Conservation (phyloP, 1,140 invertebrate species). For the Marisa cornuarietis region DNA sequence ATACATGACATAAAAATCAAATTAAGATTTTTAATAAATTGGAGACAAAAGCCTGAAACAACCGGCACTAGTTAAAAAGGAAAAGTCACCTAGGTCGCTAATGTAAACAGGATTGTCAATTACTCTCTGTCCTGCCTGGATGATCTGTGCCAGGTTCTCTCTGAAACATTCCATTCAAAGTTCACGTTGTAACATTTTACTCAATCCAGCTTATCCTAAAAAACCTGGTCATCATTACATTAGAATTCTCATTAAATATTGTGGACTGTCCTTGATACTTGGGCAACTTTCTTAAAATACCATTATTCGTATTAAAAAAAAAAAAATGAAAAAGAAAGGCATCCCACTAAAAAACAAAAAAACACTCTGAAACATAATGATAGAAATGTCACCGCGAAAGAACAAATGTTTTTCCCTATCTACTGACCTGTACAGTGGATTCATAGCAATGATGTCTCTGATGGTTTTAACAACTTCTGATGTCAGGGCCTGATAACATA, state of each 20-base stretch:
- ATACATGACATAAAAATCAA: no score
- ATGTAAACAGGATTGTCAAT: conserved; percentile 99
- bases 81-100: conserved; percentile 75
- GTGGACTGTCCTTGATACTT: background rate
- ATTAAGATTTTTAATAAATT: no score
- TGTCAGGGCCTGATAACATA: conserved; percentile 78
- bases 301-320: background rate
- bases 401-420: background rate
- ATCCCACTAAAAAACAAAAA: no score
- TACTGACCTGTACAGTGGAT: conserved; percentile 84
- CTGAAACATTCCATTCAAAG: conserved; percentile 30
- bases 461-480: conserved; percentile 99
- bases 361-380: no score
- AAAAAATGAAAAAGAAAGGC: no score
- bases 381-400: background rate
- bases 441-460: conserved; percentile 93
- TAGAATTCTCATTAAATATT: background rate
- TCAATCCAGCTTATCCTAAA: background rate
- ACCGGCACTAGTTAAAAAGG: conserved; percentile 2
- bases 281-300: background rate
- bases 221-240: no score
- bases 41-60: no score
- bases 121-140: conserved; percentile 93
- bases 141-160: conserved; percentile 77
- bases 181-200: background rate